A percentile compares a stretch with the other conserved stretches of the same genome.
Evolutionary conservation across 2,888 invertebrate species (phyloP).

Genomic region (Liposcelis brunnea): DNA sequence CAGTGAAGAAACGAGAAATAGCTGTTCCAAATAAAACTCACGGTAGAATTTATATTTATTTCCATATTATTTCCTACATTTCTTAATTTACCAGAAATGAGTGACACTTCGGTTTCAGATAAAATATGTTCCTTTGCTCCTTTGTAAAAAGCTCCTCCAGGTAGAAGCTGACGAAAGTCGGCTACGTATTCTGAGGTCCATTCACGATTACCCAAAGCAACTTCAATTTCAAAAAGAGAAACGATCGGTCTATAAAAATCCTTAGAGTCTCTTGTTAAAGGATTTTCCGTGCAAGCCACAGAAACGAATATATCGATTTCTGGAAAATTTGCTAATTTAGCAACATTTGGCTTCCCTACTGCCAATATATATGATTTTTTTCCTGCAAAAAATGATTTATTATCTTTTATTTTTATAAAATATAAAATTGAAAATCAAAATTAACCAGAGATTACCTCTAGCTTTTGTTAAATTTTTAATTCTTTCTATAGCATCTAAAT

Average conservation of each 20-base stretch:
- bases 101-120: slow-evolving; percentile 44
- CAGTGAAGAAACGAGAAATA: slow-evolving; percentile 21
- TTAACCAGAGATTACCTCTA: slow-evolving; percentile 26
- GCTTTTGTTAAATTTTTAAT: slow-evolving; percentile 52
- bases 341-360: slow-evolving; percentile 86
- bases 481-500: slow-evolving; percentile 52
- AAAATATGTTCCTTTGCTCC: slow-evolving; percentile 22
- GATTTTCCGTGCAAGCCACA: slow-evolving; percentile 82
- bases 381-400: slow-evolving; percentile 22
- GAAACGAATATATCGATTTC: slow-evolving; percentile 87
- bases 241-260: slow-evolving; percentile 84
- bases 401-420: no score
- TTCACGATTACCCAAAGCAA: background rate
- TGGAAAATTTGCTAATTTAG: slow-evolving; percentile 88
- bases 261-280: slow-evolving; percentile 54
- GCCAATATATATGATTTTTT: slow-evolving; percentile 84
- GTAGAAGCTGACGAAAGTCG: slow-evolving; percentile 58
- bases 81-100: slow-evolving; percentile 54
- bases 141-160: slow-evolving; percentile 39
- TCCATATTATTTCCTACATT: slow-evolving; percentile 19
- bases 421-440: no score
- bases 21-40: slow-evolving; percentile 19
- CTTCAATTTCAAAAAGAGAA: slow-evolving; percentile 66
- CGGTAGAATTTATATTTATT: slow-evolving; percentile 25
- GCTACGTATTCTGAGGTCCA: slow-evolving; percentile 39